Percentiles rank a stretch among this genome's conserved stretches.
These are phyloP conservation scores for Pagrus major DNA, from an alignment of 2,113 vertebrate genomes.

Conservation along the genomic window DNA sequence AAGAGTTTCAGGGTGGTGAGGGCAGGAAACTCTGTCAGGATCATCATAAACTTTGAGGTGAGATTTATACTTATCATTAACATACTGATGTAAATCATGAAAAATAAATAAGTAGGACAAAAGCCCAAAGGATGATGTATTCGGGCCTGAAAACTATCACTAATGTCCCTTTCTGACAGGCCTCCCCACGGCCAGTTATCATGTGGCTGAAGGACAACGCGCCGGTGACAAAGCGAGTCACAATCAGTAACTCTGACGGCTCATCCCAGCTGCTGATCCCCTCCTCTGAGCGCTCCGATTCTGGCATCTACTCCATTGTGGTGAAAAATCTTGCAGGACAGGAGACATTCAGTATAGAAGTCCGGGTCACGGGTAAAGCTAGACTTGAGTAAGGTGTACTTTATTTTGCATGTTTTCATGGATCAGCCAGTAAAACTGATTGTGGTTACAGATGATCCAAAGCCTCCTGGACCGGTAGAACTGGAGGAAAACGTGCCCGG, in stretches of 20 bases:
- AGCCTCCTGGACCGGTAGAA: constrained; percentile 86
- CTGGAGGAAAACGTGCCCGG: constrained; percentile 88
- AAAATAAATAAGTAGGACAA: background rate
- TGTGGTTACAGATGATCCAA: constrained; percentile 85
- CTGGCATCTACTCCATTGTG: constrained; percentile 86
- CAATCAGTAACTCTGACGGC: constrained; percentile 81
- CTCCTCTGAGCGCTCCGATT: constrained; percentile 84
- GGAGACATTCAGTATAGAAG: constrained; percentile 84
- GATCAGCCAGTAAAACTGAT: background rate
- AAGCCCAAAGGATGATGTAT: background rate
- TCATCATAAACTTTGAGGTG: constrained; percentile 90
- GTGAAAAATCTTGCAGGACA: constrained; percentile 85
- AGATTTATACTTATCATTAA: constrained; percentile 22
- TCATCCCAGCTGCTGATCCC: constrained; percentile 89
- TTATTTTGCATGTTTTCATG: background rate
- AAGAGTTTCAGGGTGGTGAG: constrained; percentile 85
- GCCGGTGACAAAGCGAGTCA: constrained; percentile 82
- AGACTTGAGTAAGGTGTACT: too few relatives aligned
- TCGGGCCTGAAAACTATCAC: background rate
- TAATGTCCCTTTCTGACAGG: constrained; percentile 78
- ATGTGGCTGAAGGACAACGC: constrained; percentile 90
- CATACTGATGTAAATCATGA: background rate
- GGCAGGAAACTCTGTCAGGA: constrained; percentile 85
- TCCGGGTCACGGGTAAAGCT: constrained; percentile 89
- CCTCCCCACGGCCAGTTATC: constrained; percentile 85